Conservation (phyloP, 2,888 invertebrate species). For the Drosophila meridiana region DNA sequence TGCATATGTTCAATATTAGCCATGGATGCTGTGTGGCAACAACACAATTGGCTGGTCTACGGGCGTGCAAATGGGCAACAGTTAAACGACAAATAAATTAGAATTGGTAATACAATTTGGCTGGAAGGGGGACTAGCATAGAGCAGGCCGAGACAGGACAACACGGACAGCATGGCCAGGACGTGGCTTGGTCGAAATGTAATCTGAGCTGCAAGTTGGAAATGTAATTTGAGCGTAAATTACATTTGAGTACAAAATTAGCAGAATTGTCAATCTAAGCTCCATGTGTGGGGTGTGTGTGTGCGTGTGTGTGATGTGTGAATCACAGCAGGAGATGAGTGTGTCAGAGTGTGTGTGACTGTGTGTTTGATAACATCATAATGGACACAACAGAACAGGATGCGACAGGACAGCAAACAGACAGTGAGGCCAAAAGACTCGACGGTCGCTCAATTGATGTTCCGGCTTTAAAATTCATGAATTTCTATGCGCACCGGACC, state of each 20-base stretch:
- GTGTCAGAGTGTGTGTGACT: constrained; percentile 9
- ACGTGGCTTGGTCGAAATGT: constrained; percentile 42
- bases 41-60: constrained; percentile 19
- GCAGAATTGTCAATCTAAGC: constrained; percentile 77
- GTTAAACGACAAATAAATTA: constrained; percentile 76
- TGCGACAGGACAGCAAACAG: constrained; percentile 9
- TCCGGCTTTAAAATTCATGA: constrained; percentile 76
- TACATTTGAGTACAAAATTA: constrained; percentile 76
- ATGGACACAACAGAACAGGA: constrained; percentile 36
- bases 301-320: constrained; percentile 1
- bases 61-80: constrained; percentile 66
- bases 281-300: constrained; percentile 19
- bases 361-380: constrained; percentile 39
- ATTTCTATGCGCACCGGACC: constrained; percentile 42
- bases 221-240: constrained; percentile 75
- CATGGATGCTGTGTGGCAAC: constrained; percentile 6
- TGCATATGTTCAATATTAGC: constrained; percentile 3
- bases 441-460: constrained; percentile 23
- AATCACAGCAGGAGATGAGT: constrained; percentile 9
- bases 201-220: constrained; percentile 70
- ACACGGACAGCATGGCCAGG: background rate
- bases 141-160: background rate
- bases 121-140: background rate
- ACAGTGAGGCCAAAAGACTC: constrained; percentile 10
- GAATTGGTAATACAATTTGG: constrained; percentile 77